phyloP scores from a whole-genome alignment of 2,113 vertebrate species.

The Anolis carolinensis region DNA sequence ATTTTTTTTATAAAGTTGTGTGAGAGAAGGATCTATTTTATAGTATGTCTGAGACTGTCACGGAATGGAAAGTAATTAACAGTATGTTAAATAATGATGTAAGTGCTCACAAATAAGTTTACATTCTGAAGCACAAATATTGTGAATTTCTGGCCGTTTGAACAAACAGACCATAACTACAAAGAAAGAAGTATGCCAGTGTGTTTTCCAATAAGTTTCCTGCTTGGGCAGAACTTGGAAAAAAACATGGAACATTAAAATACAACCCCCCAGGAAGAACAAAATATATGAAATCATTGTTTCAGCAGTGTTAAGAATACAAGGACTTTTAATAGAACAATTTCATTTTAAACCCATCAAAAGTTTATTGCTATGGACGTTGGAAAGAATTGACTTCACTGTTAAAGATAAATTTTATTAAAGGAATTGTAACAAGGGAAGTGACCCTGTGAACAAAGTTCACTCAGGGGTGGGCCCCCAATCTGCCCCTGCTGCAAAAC shows the following conservation, averaged over 20 bases:
- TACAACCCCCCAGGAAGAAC: neutral
- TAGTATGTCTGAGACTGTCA: constrained; percentile 62
- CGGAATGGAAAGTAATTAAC: constrained; percentile 70
- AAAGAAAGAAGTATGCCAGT: constrained; percentile 45
- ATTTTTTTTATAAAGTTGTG: neutral
- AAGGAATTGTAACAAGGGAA: neutral
- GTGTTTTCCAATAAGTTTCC: constrained; percentile 36
- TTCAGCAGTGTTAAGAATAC: neutral
- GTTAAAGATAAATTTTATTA: neutral
- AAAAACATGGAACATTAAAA: neutral
- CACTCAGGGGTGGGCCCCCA: neutral
- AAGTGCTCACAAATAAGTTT: constrained; percentile 68
- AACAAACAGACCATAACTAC: constrained; percentile 56
- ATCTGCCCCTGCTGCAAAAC: neutral
- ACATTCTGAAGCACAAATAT: constrained; percentile 68
- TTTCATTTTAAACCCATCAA: neutral
- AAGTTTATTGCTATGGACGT: neutral
- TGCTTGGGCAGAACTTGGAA: constrained; percentile 10
- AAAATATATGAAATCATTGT: neutral
- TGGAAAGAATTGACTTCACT: neutral
- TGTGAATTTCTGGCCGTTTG: constrained; percentile 41
- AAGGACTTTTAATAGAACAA: neutral
- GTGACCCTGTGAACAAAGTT: neutral
- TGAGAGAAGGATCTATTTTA: constrained; percentile 48
- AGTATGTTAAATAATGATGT: constrained; percentile 70